Evolutionary conservation across 2,888 invertebrate species (phyloP), one percentile per base, ranked within the genome.

Genomic region (Parochlus steinenii): DNA sequence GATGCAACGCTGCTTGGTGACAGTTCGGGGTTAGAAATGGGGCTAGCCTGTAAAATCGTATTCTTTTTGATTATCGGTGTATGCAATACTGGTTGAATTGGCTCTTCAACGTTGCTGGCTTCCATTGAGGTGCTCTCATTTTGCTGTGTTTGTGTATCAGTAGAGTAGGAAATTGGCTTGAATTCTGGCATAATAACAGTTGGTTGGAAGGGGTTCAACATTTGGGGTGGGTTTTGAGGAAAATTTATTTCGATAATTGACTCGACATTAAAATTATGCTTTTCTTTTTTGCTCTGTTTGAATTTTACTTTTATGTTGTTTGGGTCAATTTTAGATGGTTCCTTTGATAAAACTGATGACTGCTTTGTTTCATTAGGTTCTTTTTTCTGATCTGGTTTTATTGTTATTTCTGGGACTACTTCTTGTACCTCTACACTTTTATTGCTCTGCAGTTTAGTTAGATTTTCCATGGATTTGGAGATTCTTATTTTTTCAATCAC

Each of bases 171-270:
- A 15, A 17, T 14, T n/a, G n/a, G n/a, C n/a, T n/a, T n/a, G n/a
- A n/a, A n/a, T n/a, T n/a, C n/a, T n/a, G n/a, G n/a, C n/a, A n/a
- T n/a, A n/a, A n/a, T n/a, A n/a, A n/a, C n/a, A n/a, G n/a, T n/a
- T n/a, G n/a, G n/a, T n/a, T n/a, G n/a, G n/a, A n/a, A n/a, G n/a
- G n/a, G n/a, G n/a, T n/a, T n/a, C n/a, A n/a, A n/a, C n/a, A n/a
- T n/a, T n/a, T n/a, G n/a, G n/a, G n/a, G n/a, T n/a, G n/a, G n/a
- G 6, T 30, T 18, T 18, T 16, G 30, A 10, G 34, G 34, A 8
- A 36, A 12, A 5, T 23, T 36, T 28, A 36, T 36, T 30, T 36
- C 36, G 19, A 36, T 36, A 10, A 36, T 11, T 5, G 36, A 36
- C 16, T 36, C 36, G 18, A 30, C 29, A 17, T 30, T 36, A 8